Base-by-base conservation (phyloP, 2,888 invertebrate species). In the Aproaerema taeniolella region DNA sequence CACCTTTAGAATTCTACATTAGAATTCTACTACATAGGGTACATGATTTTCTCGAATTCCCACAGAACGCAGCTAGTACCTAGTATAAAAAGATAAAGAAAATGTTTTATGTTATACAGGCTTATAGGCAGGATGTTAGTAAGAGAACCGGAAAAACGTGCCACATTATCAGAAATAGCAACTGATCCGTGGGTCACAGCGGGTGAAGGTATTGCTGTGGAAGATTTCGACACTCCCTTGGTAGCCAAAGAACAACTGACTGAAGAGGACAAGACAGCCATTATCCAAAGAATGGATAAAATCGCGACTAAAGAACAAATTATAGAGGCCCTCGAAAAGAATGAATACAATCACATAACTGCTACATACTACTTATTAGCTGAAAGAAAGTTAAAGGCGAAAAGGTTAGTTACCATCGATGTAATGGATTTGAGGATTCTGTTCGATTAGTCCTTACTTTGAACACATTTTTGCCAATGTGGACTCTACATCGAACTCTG, bases 301-400 rank as follows among this genome's bases (percentile, higher is more conserved):
- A 97, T 99, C 46, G 98, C 97, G 39, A 91, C 93, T 39, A 96
- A 97, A 79, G 98, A 99, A 68, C 94, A 97, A 70, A 98, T 99
- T 54, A 79, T 95, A 58, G 94, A 95, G 93, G 94, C 97, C 40
- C 86, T 99, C 63, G 97, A 98, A 67, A 94, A 93, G 68, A 96
- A 98, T 82, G 96, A 97, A 67, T 99, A 99, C 82, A 97, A 97
- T 86, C 97, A 99, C 78, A 94, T 99, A 62, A 98, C 99, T 17
- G 99, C 99, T 32, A 99, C 99, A 12, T 99, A 98, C 83, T 99
- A 95, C 83, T 88, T 99, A 55, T 86, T 99, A 56, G 98, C 98
- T 9, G 99, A 99, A 81, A 89, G 97, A 50, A 95, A 96, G 71
- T 87, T 99, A 30, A 89, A 94, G 49, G 90, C 92, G 36, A 91